Base-by-base conservation (phyloP, 2,888 invertebrate species). In the Limnephilus rhombicus region DNA sequence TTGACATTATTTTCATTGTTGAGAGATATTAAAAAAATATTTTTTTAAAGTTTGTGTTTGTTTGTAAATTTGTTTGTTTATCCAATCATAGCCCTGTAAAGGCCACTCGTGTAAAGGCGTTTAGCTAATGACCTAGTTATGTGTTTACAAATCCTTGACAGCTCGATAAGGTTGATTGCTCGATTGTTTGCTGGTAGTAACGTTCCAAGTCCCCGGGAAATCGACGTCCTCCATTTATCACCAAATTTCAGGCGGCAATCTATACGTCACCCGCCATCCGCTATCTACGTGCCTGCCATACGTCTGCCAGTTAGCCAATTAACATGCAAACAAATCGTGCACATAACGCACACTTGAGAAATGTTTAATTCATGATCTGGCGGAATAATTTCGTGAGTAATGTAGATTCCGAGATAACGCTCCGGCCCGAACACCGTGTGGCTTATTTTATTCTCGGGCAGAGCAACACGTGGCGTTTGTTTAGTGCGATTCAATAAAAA, bases 391-490 rank as follows among this genome's bases (percentile, higher is more conserved):
- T 85, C 68, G 89, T 31, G 91, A 68, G 89, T 49, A 68, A 91
- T 85, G 83, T 49, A 91, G 89, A 91, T 91, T 68, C 81, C 85
- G 37, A 34, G 53, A 83, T 89, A 88, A 18, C 91, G 41, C 82
- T 83, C 87, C 41, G 18, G 37, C 80, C 34, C 81, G 80, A 80
- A 80, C 85, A 86, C 86, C 86, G 86, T 86, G 86, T 86, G 85
- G 85, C 85, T 85, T 53, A 53, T 85, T 85, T 34, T 24, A 53
- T 31, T 34, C 89, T 41, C 41, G 91, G 87, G 90, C 37, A n/a
- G 92, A 90, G 92, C 92, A 92, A 92, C 92, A 92, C 91, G 92
- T 92, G 92, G 87, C 89, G 85, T 49, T 90, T 87, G 89, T 85
- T 90, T 82, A 81, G 89, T 81, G 81, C 83, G 90, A 90, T 92